phyloP scores from a whole-genome alignment of 2,797 vertebrate genomes.

The Staurois parvus region DNA sequence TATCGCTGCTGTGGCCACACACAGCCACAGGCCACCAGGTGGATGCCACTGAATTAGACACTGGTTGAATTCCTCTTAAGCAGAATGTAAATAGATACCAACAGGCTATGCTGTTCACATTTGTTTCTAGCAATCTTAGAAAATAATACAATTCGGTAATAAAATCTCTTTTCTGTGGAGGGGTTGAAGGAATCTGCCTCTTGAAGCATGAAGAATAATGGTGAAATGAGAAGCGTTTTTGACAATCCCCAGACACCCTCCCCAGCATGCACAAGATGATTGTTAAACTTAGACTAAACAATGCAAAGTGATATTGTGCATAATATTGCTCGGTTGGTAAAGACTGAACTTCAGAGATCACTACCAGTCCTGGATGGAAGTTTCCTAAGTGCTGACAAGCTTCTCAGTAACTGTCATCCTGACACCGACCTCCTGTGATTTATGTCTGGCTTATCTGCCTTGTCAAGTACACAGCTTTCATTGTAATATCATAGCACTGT shows the following conservation, averaged over 20 bases:
- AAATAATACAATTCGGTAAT: constrained; percentile 23
- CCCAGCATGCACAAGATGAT: constrained; percentile 26
- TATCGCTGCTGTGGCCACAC: not conserved
- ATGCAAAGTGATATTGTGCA: constrained; percentile 41
- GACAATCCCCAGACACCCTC: constrained; percentile 33
- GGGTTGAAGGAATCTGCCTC: constrained; percentile 3
- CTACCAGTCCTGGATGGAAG: not conserved
- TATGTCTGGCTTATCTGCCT: constrained; percentile 1
- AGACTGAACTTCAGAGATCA: constrained; percentile 11
- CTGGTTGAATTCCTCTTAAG: constrained; percentile 28
- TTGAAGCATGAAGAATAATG: constrained; percentile 30
- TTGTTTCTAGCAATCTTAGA: constrained; percentile 5
- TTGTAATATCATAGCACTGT: not conserved
- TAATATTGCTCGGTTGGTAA: not conserved
- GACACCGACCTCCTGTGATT: constrained; percentile 6
- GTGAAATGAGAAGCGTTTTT: constrained; percentile 21
- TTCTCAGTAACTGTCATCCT: not conserved
- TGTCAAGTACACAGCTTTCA: constrained; percentile 5
- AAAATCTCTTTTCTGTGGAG: constrained; percentile 11
- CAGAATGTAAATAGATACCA: constrained; percentile 36
- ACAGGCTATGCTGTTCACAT: not conserved
- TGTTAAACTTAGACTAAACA: constrained; percentile 54
- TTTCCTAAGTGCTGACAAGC: constrained; percentile 21
- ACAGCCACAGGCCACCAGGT: not conserved
- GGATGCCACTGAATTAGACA: constrained; percentile 15